phyloP scores from a whole-genome alignment of 2,888 invertebrate species.

The Synergus gifuensis region DNA sequence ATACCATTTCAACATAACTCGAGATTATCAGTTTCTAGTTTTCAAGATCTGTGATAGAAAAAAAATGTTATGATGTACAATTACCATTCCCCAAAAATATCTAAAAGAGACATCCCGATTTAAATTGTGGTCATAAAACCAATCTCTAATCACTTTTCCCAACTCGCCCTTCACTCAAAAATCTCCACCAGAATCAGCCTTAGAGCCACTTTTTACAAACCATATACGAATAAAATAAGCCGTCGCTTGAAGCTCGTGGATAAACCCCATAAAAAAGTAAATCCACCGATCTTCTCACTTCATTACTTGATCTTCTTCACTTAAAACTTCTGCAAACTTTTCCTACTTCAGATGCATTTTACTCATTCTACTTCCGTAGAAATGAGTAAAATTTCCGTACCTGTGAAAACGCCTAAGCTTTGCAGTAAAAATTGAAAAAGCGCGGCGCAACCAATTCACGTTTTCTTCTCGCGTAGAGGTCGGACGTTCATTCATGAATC shows the following conservation, averaged over 20 bases:
- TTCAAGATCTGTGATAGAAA: no score
- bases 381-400: background rate
- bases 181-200: background rate
- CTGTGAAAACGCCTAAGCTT: background rate
- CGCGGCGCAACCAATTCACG: background rate
- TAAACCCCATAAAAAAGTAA: background rate
- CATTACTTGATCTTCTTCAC: background rate
- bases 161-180: background rate
- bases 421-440: background rate
- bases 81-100: no score
- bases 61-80: no score
- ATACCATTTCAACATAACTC: no score
- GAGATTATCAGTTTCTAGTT: no score
- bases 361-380: background rate
- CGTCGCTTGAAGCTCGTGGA: background rate
- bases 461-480: slow-evolving; percentile 7
- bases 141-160: no score
- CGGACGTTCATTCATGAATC: slow-evolving; percentile 22
- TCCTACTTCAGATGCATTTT: background rate
- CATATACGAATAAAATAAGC: background rate
- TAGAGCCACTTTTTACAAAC: background rate
- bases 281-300: background rate
- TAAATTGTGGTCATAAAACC: no score
- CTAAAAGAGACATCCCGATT: no score
- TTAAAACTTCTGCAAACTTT: background rate